These are phyloP conservation scores for Martes martes DNA, from an alignment of 2,113 vertebrate species.

Conservation along the genomic window DNA sequence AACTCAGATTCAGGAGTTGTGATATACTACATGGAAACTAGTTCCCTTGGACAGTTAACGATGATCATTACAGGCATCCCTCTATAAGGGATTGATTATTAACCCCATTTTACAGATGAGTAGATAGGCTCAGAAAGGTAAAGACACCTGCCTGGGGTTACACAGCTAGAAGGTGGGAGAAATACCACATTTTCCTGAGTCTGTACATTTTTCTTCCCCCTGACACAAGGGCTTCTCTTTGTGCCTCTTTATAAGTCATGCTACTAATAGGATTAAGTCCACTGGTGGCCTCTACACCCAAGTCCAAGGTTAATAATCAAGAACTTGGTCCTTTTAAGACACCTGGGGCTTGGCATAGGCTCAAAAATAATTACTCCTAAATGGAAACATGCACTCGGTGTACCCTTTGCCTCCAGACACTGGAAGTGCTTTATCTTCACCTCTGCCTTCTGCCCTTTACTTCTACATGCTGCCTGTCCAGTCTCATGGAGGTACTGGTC, in stretches of 20 bases:
- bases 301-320: not conserved
- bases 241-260: not conserved
- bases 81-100: not conserved
- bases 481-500: constrained; percentile 97
- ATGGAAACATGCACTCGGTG: rapidly evolving
- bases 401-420: not conserved
- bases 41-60: not conserved
- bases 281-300: not conserved
- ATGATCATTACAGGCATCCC: rapidly evolving
- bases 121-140: not conserved
- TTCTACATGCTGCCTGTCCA: constrained; percentile 84
- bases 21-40: rapidly evolving
- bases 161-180: not conserved
- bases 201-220: not conserved
- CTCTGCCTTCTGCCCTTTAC: constrained; percentile 87
- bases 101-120: not conserved
- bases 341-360: not conserved
- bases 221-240: not conserved
- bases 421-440: constrained; percentile 69
- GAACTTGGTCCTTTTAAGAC: not conserved
- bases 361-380: not conserved
- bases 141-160: not conserved
- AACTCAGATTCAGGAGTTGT: not conserved
- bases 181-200: not conserved
- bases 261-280: not conserved